These are phyloP conservation scores for Lithodes maja DNA, from an alignment of 2,888 invertebrate species.

Conservation along the genomic window DNA sequence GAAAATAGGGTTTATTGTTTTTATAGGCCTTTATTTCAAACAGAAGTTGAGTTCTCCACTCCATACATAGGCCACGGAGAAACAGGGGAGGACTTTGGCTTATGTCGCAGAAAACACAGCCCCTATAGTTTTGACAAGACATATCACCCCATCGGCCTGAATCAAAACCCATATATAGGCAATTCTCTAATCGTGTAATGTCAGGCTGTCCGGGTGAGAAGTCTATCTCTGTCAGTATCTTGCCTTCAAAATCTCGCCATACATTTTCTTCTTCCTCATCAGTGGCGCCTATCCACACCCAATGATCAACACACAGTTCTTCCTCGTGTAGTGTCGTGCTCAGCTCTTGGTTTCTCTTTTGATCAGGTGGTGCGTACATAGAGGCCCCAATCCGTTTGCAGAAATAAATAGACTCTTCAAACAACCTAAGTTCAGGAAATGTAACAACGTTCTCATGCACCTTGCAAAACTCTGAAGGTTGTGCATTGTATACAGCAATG, in stretches of 20 bases:
- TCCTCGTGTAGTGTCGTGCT: background rate
- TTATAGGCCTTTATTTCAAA: constrained; percentile 26
- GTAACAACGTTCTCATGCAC: background rate
- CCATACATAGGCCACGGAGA: constrained; percentile 35
- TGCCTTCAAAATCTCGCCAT: background rate
- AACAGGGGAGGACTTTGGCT: background rate
- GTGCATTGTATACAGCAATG: background rate
- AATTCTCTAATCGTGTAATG: constrained; percentile 35
- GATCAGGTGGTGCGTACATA: background rate
- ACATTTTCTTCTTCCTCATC: constrained; percentile 29
- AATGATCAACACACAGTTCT: background rate
- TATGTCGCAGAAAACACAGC: constrained; percentile 27
- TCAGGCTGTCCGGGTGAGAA: constrained; percentile 41
- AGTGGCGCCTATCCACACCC: constrained; percentile 12
- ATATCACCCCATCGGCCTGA: constrained; percentile 11
- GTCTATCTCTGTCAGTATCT: background rate
- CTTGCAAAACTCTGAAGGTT: background rate
- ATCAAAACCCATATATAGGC: background rate
- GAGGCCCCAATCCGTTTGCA: background rate
- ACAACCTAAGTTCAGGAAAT: background rate
- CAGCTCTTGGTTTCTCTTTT: background rate
- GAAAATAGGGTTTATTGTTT: constrained; percentile 23
- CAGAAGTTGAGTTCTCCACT: background rate
- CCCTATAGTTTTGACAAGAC: background rate
- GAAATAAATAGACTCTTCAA: background rate